Percentiles rank a stretch among this genome's conserved stretches.
phyloP scores from a whole-genome alignment of 2,888 invertebrate species.

The Himalopsyche japonica region DNA sequence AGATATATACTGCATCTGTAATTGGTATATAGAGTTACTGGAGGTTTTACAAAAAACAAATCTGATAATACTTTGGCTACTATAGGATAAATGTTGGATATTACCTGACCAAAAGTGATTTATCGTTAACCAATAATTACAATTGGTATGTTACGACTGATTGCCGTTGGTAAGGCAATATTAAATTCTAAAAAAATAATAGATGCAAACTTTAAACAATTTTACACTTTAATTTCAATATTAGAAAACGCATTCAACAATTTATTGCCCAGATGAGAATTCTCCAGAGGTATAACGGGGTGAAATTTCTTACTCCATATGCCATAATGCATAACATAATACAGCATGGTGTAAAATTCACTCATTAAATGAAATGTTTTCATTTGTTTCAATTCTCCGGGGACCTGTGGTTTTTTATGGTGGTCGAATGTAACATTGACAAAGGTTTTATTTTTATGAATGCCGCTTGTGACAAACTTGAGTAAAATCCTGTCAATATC shows the following conservation, averaged over 20 bases:
- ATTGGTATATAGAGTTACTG: too few species aligned
- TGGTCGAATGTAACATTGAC: conserved; percentile 25
- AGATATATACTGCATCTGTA: too few species aligned
- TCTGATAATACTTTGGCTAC: not conserved
- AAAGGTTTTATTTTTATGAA: not conserved
- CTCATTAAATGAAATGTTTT: conserved; percentile 25
- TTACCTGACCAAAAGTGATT: too few species aligned
- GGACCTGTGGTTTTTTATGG: conserved; percentile 18
- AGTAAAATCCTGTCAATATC: conserved; percentile 33
- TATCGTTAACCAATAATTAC: too few species aligned
- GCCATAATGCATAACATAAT: conserved; percentile 23
- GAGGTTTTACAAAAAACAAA: too few species aligned
- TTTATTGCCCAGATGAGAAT: conserved; percentile 8
- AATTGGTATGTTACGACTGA: too few species aligned
- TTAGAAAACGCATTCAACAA: not conserved
- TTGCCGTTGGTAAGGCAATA: too few species aligned
- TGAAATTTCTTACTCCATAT: conserved; percentile 10
- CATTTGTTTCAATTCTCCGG: conserved; percentile 22
- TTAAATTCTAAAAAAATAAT: too few species aligned
- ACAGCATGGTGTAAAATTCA: conserved; percentile 25
- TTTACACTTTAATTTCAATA: not conserved
- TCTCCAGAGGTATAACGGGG: not conserved
- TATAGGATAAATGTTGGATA: not conserved
- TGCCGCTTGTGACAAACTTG: conserved; percentile 21
- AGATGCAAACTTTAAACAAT: not conserved